Evolutionary conservation across 2,113 vertebrate genomes (phyloP).

Genomic region (Pogona vitticeps): DNA sequence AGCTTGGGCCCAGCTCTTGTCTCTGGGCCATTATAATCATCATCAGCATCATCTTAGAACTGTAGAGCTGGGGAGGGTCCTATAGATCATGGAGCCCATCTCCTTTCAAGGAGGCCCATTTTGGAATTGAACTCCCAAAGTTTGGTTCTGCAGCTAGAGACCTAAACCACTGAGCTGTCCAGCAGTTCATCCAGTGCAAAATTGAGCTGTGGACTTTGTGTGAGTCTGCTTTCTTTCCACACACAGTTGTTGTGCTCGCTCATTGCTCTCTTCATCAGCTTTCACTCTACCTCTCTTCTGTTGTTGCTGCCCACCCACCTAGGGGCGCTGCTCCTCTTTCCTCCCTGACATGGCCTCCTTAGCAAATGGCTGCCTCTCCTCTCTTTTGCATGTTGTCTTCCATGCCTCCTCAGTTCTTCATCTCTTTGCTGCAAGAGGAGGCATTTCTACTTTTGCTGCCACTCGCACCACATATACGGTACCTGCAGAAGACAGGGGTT

Average conservation of each 20-base stretch:
- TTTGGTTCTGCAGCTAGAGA: not conserved
- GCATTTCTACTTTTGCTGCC: not conserved
- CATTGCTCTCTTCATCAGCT: too few species aligned
- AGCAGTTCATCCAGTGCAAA: not conserved
- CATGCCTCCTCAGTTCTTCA: not conserved
- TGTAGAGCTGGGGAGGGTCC: too few species aligned
- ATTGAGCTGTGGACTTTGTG: too few species aligned
- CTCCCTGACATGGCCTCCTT: not conserved
- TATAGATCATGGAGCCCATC: too few species aligned
- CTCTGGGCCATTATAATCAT: too few species aligned
- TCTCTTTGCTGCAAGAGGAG: not conserved
- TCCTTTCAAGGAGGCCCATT: too few species aligned
- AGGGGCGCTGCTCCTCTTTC: not conserved
- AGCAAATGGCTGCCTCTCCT: not conserved
- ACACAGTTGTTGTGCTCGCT: too few species aligned
- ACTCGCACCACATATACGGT: not conserved
- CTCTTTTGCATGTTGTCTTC: not conserved
- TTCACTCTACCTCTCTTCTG: not conserved
- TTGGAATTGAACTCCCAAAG: too few species aligned
- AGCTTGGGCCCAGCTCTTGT: too few species aligned
- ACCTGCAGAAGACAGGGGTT: not conserved
- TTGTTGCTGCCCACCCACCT: not conserved
- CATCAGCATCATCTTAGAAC: too few species aligned
- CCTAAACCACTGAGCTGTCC: not conserved
- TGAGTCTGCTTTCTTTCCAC: too few species aligned